phyloP scores from a whole-genome alignment of 1,140 invertebrate genomes.

The Hyposmocoma kahamanoa region DNA sequence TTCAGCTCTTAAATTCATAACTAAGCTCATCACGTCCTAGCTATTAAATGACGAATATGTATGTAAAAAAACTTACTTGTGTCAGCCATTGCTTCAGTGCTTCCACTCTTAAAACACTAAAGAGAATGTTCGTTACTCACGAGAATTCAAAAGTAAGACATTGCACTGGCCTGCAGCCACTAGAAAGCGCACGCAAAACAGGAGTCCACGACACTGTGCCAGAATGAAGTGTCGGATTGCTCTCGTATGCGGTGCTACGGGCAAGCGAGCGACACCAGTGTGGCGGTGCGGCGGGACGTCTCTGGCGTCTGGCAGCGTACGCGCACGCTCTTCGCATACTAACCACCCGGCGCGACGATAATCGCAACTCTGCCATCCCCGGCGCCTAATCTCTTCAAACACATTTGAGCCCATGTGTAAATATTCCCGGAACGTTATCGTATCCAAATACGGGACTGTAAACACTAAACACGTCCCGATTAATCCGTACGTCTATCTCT shows the following conservation, averaged over 20 bases:
- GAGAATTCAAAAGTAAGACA: slow-evolving; percentile 32
- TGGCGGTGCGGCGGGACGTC: slow-evolving; percentile 27
- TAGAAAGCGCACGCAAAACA: slow-evolving; percentile 46
- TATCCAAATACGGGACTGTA: slow-evolving; percentile 44
- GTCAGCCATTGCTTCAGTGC: slow-evolving; percentile 30
- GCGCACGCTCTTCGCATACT: slow-evolving; percentile 66
- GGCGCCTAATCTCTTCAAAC: slow-evolving; percentile 51
- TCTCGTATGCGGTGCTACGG: slow-evolving; percentile 28
- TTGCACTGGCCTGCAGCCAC: slow-evolving; percentile 51
- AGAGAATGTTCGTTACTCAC: slow-evolving; percentile 13
- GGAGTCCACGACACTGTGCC: slow-evolving; percentile 37
- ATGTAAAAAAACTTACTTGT: slow-evolving; percentile 43
- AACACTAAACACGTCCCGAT: slow-evolving; percentile 41
- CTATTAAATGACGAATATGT: too few relatives aligned
- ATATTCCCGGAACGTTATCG: slow-evolving; percentile 55
- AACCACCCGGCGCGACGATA: slow-evolving; percentile 52
- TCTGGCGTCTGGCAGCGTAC: slow-evolving; percentile 58
- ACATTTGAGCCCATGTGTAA: slow-evolving; percentile 46
- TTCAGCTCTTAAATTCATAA: too few relatives aligned
- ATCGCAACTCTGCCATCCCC: slow-evolving; percentile 46
- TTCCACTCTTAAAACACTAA: slow-evolving; percentile 19
- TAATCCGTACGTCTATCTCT: slow-evolving; percentile 33
- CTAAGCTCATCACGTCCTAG: too few relatives aligned
- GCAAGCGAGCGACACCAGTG: too few relatives aligned
- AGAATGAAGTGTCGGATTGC: slow-evolving; percentile 30